These are phyloP conservation scores for Orientallactaga sibirica DNA, from an alignment of 2,797 vertebrate genomes.

Conservation along the genomic window DNA sequence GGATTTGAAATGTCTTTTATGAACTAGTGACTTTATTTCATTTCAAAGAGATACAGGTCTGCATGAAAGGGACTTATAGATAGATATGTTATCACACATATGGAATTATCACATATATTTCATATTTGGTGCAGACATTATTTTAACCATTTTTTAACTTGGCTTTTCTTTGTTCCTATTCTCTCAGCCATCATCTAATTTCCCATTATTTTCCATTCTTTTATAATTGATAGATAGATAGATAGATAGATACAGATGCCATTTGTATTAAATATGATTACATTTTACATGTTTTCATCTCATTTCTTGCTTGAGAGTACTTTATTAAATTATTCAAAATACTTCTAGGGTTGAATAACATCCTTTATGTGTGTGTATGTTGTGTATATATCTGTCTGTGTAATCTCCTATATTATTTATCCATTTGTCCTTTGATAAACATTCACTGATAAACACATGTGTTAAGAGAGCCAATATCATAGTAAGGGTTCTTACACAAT, in stretches of 20 bases:
- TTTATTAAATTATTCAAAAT: slow-evolving; percentile 6
- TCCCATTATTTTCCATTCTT: neutral
- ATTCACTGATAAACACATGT: neutral
- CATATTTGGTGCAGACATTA: neutral
- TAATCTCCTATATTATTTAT: neutral
- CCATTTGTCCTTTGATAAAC: neutral
- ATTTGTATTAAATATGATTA: neutral
- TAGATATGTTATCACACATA: neutral
- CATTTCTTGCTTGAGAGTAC: neutral
- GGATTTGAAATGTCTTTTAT: neutral
- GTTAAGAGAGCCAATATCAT: too few relatives aligned
- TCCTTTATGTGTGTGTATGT: too few relatives aligned
- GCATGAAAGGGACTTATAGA: neutral
- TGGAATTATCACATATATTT: neutral
- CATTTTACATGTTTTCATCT: neutral
- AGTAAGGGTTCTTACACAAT: too few relatives aligned
- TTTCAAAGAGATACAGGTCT: neutral
- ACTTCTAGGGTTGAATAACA: neutral
- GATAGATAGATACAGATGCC: too few relatives aligned
- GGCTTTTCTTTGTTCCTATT: neutral
- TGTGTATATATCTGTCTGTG: neutral
- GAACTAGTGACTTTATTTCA: neutral
- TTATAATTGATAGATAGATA: neutral
- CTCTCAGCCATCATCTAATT: neutral
- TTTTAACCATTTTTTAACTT: neutral